phyloP scores from a whole-genome alignment of 2,888 invertebrate genomes.

The Pristionchus maxplancki region DNA sequence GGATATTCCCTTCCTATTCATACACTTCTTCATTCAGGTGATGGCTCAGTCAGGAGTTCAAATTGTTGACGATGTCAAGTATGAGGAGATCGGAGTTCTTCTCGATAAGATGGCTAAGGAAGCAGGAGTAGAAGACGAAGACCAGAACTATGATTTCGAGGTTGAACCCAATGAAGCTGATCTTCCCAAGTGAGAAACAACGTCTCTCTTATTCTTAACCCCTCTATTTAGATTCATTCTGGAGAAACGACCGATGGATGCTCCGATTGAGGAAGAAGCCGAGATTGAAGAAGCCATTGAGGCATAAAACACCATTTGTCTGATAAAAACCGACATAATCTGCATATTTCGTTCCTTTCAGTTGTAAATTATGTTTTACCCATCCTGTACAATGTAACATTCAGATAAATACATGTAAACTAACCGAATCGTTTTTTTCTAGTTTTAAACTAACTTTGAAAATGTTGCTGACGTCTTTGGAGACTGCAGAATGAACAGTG shows the following conservation, averaged over 20 bases:
- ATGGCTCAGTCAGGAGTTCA: not conserved
- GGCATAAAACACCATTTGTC: not conserved
- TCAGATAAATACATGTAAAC: constrained; percentile 25
- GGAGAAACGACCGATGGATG: constrained; percentile 56
- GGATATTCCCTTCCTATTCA: not conserved
- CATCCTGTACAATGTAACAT: constrained; percentile 15
- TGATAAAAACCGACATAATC: not conserved
- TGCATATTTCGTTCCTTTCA: not conserved
- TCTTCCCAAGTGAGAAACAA: constrained; percentile 58
- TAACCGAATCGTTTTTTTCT: too few relatives aligned
- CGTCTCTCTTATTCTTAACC: too few relatives aligned
- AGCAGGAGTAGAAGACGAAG: constrained; percentile 60
- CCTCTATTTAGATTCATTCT: constrained; percentile 53
- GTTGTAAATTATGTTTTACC: not conserved
- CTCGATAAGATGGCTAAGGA: constrained; percentile 31
- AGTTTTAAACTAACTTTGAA: constrained; percentile 86
- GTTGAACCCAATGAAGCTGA: constrained; percentile 67
- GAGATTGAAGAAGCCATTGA: constrained; percentile 24
- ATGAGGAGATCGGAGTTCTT: constrained; percentile 51
- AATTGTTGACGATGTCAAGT: constrained; percentile 47
- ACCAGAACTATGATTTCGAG: constrained; percentile 72
- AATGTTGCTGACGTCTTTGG: constrained; percentile 89
- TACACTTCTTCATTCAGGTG: not conserved
- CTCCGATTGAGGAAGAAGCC: not conserved
- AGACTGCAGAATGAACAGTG: constrained; percentile 92